phyloP scores from a whole-genome alignment of 2,888 invertebrate genomes.

The Mactromeris polynyma region DNA sequence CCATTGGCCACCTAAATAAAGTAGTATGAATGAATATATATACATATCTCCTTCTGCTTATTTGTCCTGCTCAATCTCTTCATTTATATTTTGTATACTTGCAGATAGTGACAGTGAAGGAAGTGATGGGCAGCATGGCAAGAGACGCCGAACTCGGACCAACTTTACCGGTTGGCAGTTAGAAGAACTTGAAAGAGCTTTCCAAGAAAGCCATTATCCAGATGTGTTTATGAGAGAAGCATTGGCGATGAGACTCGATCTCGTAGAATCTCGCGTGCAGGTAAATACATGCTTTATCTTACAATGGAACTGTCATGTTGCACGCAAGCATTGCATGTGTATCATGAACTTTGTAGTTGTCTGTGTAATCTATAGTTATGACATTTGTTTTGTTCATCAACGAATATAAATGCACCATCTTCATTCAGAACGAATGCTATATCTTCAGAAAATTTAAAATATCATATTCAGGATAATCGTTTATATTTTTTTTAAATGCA shows the following conservation, averaged over 20 bases:
- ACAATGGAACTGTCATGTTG: neutral
- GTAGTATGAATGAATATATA: no score
- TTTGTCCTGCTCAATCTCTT: no score
- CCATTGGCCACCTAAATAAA: no score
- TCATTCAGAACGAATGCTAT: neutral
- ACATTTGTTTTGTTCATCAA: no score
- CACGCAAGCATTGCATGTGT: neutral
- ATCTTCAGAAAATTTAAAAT: neutral
- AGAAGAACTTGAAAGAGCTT: slow-evolving; percentile 95
- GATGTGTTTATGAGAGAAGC: slow-evolving; percentile 99
- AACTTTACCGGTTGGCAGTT: slow-evolving; percentile 91
- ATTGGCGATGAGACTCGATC: slow-evolving; percentile 97
- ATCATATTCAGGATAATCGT: neutral
- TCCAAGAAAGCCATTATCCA: slow-evolving; percentile 97
- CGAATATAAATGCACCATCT: neutral
- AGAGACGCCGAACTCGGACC: slow-evolving; percentile 86
- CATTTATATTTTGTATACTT: slow-evolving; percentile 21
- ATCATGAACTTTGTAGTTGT: neutral
- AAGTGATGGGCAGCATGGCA: slow-evolving; percentile 79
- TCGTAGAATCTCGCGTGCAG: slow-evolving; percentile 99
- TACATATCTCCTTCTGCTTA: no score
- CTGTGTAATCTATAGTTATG: neutral
- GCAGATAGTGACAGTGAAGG: slow-evolving; percentile 76
- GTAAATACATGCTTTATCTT: slow-evolving; percentile 90
- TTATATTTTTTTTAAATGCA: no score